Conservation (phyloP, 2,888 invertebrate species). For the Tetrapedia diversipes region DNA sequence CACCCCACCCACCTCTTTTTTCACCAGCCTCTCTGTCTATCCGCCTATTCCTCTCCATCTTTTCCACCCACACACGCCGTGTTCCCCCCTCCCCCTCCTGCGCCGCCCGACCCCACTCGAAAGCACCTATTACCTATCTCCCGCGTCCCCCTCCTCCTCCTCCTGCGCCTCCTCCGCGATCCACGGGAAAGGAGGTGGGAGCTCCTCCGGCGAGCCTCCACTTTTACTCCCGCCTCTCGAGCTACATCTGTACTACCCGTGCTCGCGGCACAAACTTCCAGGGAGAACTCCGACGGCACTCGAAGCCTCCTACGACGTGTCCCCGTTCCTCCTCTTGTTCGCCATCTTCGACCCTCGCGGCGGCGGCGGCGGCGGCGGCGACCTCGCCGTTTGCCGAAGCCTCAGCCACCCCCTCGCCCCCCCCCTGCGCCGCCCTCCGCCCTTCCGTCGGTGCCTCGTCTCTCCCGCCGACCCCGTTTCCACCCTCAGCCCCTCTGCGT, state of each 20-base stretch:
- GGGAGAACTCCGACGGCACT: slow-evolving; percentile 10
- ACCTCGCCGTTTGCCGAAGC: slow-evolving; percentile 71
- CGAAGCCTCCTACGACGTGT: slow-evolving; percentile 35
- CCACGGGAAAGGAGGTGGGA: background rate
- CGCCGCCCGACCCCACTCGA: slow-evolving; percentile 21
- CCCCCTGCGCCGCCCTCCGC: slow-evolving; percentile 1
- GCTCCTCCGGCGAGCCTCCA: slow-evolving; percentile 27
- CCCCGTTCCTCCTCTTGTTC: slow-evolving; percentile 48
- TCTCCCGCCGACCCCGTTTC: slow-evolving; percentile 9
- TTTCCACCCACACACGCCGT: slow-evolving; percentile 38
- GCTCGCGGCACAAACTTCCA: background rate
- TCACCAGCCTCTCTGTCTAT: slow-evolving; percentile 38
- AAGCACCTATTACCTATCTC: slow-evolving; percentile 45
- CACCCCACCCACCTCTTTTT: slow-evolving; percentile 17
- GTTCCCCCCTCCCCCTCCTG: slow-evolving; percentile 5
- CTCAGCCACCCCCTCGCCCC: slow-evolving; percentile 58
- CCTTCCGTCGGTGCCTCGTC: no score
- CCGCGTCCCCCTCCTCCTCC: slow-evolving; percentile 39
- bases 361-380: no score
- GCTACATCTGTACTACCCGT: slow-evolving; percentile 54
- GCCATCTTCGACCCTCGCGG: slow-evolving; percentile 70
- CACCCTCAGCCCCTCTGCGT: slow-evolving; percentile 14
- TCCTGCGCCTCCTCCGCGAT: slow-evolving; percentile 1
- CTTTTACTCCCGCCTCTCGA: slow-evolving; percentile 53
- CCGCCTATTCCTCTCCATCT: slow-evolving; percentile 49